A percentile compares a stretch with the other conserved stretches of the same genome.
These are phyloP conservation scores for Sebastes minor DNA, from an alignment of 2,797 vertebrate genomes.

Conservation along the genomic window DNA sequence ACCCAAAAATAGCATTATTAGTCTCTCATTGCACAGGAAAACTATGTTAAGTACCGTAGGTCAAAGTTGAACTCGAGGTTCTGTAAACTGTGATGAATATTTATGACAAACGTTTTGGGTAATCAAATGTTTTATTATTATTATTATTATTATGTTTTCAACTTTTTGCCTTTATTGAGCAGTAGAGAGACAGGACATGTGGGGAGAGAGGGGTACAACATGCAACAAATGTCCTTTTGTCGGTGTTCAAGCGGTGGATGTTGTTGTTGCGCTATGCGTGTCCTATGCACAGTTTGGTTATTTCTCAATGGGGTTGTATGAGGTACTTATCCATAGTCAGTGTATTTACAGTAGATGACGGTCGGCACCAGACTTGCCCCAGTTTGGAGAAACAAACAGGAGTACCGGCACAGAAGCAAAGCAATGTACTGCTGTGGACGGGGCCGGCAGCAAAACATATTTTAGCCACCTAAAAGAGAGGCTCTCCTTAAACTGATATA, in stretches of 20 bases:
- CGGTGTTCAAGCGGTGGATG: background rate
- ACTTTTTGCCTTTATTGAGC: background rate
- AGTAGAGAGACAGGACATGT: background rate
- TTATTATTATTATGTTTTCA: background rate
- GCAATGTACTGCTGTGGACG: too few relatives aligned
- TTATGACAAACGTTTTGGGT: background rate
- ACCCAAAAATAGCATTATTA: background rate
- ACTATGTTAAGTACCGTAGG: background rate
- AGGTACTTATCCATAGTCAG: too few relatives aligned
- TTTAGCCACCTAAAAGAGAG: too few relatives aligned
- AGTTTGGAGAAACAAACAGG: too few relatives aligned
- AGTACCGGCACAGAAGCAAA: too few relatives aligned
- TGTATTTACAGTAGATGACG: too few relatives aligned
- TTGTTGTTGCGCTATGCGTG: background rate
- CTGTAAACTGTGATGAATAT: background rate
- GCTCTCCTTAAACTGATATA: too few relatives aligned
- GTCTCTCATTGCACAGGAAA: background rate
- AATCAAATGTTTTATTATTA: background rate
- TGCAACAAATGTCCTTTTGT: background rate
- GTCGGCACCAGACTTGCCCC: too few relatives aligned
- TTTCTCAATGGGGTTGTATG: too few relatives aligned
- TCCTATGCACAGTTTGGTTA: too few relatives aligned
- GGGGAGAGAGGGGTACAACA: background rate
- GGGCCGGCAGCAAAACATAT: too few relatives aligned
- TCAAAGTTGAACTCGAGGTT: background rate